These are phyloP conservation scores for Andrena chrysosceles DNA, from an alignment of 2,888 invertebrate genomes.

Conservation along the genomic window DNA sequence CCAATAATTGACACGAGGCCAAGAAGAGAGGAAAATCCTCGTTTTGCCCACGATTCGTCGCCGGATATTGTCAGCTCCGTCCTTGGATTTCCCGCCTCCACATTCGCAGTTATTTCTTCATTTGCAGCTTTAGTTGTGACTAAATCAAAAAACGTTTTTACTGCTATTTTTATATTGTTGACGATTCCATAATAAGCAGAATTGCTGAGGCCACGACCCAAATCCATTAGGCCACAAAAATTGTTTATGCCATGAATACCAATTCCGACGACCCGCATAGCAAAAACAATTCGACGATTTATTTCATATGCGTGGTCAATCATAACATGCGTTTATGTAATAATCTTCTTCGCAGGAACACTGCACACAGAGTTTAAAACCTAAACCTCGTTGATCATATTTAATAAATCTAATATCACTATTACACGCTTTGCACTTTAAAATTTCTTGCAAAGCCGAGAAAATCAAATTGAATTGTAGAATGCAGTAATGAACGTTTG, in stretches of 20 bases:
- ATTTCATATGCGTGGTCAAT: not conserved
- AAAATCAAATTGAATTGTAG: not conserved
- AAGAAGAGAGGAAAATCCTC: not conserved
- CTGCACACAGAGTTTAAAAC: not conserved
- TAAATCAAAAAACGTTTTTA: not conserved
- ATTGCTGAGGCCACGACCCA: not conserved
- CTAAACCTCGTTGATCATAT: not conserved
- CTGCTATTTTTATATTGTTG: not conserved
- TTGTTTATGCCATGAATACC: not conserved
- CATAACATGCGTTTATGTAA: not conserved
- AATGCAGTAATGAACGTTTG: not conserved
- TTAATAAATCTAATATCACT: not conserved
- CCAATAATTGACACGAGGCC: not conserved
- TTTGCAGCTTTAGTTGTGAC: not conserved
- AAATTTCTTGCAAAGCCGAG: not conserved
- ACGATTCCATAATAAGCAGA: not conserved
- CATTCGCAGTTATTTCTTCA: not conserved
- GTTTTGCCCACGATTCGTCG: not conserved
- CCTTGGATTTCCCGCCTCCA: not conserved
- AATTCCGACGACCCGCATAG: not conserved
- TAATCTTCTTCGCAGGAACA: not conserved
- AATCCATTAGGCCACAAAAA: not conserved
- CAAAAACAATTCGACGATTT: not conserved
- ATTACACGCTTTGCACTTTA: slow-evolving; percentile 1
- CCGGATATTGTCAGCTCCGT: not conserved